Evolutionary conservation across 1,140 invertebrate species (phyloP).

Genomic region (Euura saliciscinereae): DNA sequence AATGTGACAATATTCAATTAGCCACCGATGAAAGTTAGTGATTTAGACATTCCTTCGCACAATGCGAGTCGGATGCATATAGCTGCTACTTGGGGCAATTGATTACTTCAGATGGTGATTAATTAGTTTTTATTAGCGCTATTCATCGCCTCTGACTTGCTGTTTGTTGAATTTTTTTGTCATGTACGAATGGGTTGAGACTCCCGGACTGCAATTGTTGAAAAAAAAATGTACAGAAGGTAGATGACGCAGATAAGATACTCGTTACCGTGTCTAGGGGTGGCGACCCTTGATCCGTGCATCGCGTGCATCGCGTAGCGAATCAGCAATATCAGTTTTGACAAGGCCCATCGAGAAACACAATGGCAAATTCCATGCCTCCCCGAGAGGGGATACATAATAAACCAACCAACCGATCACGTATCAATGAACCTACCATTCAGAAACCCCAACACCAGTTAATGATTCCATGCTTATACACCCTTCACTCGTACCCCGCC

Average conservation of each 20-base stretch:
- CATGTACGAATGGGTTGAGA: too few species aligned
- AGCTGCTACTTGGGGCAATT: neutral
- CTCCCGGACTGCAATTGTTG: too few species aligned
- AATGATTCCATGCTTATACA: slow-evolving; percentile 14
- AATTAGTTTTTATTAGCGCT: slow-evolving; percentile 10
- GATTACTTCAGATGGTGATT: neutral
- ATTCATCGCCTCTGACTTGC: slow-evolving; percentile 13
- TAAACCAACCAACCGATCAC: slow-evolving; percentile 37
- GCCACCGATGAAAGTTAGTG: neutral
- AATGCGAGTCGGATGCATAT: neutral
- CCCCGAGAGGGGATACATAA: slow-evolving; percentile 13
- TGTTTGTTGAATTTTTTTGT: neutral
- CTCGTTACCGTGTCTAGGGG: slow-evolving; percentile 12
- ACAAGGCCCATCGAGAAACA: slow-evolving; percentile 42
- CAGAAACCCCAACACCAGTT: slow-evolving; percentile 33
- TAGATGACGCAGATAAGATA: neutral
- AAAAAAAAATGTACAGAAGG: too few species aligned
- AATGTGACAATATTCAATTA: neutral
- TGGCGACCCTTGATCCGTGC: slow-evolving; percentile 19
- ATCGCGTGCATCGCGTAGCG: slow-evolving; percentile 40
- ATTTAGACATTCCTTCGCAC: slow-evolving; percentile 2
- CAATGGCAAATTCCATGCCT: slow-evolving; percentile 38
- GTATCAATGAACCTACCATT: slow-evolving; percentile 48
- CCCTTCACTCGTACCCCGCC: neutral
- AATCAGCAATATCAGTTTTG: slow-evolving; percentile 52